Base-by-base conservation (phyloP, 2,888 invertebrate species). In the Epistrophe grossulariae region DNA sequence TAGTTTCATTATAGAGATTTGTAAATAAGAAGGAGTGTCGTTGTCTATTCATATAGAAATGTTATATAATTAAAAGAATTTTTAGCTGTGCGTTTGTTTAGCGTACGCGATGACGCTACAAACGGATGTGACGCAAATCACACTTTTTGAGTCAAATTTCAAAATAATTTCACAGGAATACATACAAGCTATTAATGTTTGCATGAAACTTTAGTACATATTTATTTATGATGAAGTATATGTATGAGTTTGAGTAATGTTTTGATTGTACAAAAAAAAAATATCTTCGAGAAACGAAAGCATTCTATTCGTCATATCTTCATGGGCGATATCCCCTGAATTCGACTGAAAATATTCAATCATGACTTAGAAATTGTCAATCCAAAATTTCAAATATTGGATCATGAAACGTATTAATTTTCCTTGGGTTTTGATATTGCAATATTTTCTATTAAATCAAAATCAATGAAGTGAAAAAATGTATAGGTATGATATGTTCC, bases 71-170 rank as follows among this genome's bases (percentile, higher is more conserved):
- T 28, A 2, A 19, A 31, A 57, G 11, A 62, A 55, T 35, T n/a
- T 70, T 11, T 5, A 1, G 17, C 9, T 17, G 17, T 48, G 48
- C 45, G 45, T 45, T 3, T 43, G 8, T n/a, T 3, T 0, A 45
- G n/a, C 43, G 11, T 1, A 55, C n/a, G 10, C 9, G 52, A 24
- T 24, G 19, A 72, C 35, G 1, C 31, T 4, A 59, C 10, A 62
- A 0, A 57, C 81, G 84, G 84, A 81, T 78, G 38, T 81, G 81
- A 85, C 77, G 77, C 5, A 68, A 77, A 73, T 78, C 35, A 66
- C 5, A 62, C 45, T 24, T 64, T 24, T 43, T 9, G 10, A 17
- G 3, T 48, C 31, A 19, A 48, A 45, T 28, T 62, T 28, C 15
- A 57, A 35, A 35, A 24, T 24, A 3, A 24, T 2, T 24, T 24